Percentiles rank a stretch among this genome's conserved stretches.
Evolutionary conservation across 2,797 vertebrate genomes (phyloP).

Genomic region (Crossoptilon crossoptilon): DNA sequence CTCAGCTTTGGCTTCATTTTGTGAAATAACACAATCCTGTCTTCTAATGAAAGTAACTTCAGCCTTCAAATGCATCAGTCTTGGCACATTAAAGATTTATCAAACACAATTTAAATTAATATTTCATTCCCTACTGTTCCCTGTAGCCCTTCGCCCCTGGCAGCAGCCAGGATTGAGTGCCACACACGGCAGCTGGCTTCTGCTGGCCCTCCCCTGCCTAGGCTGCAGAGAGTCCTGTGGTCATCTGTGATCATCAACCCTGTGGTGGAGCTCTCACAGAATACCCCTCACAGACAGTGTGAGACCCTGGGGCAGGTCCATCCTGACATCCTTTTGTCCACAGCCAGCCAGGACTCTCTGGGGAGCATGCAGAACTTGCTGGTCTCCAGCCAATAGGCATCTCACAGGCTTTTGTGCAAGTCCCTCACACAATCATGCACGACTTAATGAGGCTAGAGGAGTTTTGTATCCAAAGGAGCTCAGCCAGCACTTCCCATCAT

Average conservation of each 20-base stretch:
- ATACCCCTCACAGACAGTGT: not conserved
- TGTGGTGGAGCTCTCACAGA: not conserved
- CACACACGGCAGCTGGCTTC: rapidly evolving
- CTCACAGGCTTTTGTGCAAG: not conserved
- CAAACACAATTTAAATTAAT: conserved; percentile 28
- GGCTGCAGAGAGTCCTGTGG: not conserved
- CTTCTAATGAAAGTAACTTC: conserved; percentile 11
- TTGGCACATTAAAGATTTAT: not conserved
- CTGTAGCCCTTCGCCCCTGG: not conserved
- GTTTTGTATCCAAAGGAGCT: not conserved
- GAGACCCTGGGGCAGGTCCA: not conserved
- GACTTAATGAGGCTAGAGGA: not conserved
- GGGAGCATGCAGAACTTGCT: rapidly evolving
- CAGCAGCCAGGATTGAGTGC: rapidly evolving
- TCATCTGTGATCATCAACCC: not conserved
- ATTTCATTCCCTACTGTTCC: conserved; percentile 3
- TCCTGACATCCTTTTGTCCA: not conserved
- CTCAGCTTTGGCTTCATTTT: not conserved
- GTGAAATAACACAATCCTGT: not conserved
- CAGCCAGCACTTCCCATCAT: not conserved
- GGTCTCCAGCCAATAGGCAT: rapidly evolving
- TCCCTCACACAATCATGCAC: not conserved
- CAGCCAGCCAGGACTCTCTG: not conserved
- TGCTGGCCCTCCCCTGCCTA: not conserved
- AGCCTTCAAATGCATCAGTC: not conserved